phyloP scores from a whole-genome alignment of 2,113 vertebrate genomes.

The Butorides virescens region DNA sequence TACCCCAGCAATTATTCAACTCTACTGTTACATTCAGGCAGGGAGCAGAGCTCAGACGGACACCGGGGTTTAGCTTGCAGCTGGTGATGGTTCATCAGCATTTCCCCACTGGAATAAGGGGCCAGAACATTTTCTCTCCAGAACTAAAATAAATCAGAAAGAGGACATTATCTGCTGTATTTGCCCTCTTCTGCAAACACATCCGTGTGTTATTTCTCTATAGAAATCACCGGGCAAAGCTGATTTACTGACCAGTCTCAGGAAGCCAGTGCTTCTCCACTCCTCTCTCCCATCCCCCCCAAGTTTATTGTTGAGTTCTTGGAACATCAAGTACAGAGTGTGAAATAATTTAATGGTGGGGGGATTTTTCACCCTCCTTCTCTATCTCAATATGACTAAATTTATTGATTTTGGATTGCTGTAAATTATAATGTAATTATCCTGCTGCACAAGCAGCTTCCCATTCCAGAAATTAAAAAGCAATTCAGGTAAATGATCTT shows the following conservation, averaged over 20 bases:
- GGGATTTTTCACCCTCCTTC: constrained; percentile 29
- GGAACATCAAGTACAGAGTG: constrained; percentile 32
- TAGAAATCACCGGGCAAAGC: not conserved
- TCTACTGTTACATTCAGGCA: not conserved
- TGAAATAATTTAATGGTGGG: constrained; percentile 58
- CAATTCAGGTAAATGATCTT: constrained; percentile 82
- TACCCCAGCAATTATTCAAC: not conserved
- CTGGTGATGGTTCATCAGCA: not conserved
- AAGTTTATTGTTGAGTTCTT: constrained; percentile 19
- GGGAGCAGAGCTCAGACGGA: not conserved
- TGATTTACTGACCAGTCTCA: not conserved
- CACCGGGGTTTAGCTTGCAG: not conserved
- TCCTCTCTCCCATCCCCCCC: constrained; percentile 20
- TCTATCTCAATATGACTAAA: constrained; percentile 62
- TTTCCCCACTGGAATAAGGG: not conserved
- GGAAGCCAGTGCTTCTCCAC: not conserved
- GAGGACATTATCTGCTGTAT: not conserved
- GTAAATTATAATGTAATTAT: constrained; percentile 78
- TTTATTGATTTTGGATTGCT: constrained; percentile 77
- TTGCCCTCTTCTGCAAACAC: not conserved
- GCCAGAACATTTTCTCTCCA: not conserved
- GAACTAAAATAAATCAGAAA: constrained; percentile 4
- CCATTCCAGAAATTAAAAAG: constrained; percentile 79
- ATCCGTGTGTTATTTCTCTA: not conserved
- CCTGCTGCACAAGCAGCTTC: constrained; percentile 69